phyloP scores from a whole-genome alignment of 1,140 invertebrate species.

The Lamellibrachia luymesi region DNA sequence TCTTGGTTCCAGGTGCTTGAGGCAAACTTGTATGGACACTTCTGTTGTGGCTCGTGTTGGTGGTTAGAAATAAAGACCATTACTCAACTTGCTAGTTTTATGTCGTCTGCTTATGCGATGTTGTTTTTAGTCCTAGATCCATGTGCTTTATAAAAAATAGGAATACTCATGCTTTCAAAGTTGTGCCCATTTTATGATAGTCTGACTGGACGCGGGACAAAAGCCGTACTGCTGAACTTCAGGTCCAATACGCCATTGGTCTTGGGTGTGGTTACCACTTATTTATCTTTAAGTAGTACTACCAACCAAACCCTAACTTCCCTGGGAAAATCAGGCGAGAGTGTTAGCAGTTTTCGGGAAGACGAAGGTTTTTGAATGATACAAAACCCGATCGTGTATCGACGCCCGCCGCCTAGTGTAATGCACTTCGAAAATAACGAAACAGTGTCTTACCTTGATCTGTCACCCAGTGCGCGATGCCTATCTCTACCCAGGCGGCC shows the following conservation, averaged over 20 bases:
- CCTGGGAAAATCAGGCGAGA: background rate
- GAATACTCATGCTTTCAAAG: background rate
- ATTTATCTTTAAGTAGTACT: background rate
- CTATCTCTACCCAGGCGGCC: background rate
- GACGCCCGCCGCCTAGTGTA: background rate
- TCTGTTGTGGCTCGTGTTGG: background rate
- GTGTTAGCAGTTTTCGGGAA: background rate
- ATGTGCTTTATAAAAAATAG: background rate
- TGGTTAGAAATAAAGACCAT: background rate
- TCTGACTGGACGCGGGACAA: background rate
- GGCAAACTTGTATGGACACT: background rate
- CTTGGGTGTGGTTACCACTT: background rate
- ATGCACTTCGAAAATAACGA: background rate
- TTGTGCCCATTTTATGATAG: background rate
- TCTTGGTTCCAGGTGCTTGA: background rate
- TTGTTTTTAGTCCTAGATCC: no score
- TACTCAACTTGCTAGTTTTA: background rate
- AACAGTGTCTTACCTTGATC: background rate
- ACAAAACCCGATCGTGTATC: background rate
- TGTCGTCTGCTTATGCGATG: background rate
- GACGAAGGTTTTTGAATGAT: background rate
- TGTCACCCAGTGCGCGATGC: background rate
- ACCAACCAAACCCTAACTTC: background rate
- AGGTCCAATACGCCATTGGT: background rate
- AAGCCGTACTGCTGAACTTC: background rate